A percentile compares a stretch with the other conserved stretches of the same genome.
Conservation (phyloP, 2,113 vertebrate genomes). For the Ptilorrhoa leucosticta region DNA sequence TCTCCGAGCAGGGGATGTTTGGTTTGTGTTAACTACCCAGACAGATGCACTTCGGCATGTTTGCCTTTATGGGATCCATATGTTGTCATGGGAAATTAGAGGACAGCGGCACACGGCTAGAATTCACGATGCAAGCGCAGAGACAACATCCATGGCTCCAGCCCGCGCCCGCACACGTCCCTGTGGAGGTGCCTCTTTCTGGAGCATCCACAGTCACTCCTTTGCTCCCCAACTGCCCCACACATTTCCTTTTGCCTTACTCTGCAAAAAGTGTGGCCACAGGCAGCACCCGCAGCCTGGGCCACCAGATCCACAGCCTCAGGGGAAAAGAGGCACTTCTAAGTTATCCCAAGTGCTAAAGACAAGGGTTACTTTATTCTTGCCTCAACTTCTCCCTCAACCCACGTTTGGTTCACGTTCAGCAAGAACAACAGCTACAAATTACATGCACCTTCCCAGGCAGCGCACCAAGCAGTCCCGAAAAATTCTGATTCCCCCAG, state of each 20-base stretch:
- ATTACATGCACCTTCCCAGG: not conserved
- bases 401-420: slow-evolving; percentile 4
- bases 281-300: not conserved
- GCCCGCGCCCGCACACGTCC: not conserved
- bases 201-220: not conserved
- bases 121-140: not conserved
- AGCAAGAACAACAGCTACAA: slow-evolving; percentile 37
- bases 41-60: slow-evolving; percentile 75
- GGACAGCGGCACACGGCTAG: slow-evolving; percentile 60
- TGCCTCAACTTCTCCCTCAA: slow-evolving; percentile 14
- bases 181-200: not conserved
- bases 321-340: slow-evolving; percentile 11
- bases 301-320: not conserved
- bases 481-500: not conserved
- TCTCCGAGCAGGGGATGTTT: slow-evolving; percentile 61
- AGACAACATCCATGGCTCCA: slow-evolving; percentile 14
- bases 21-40: slow-evolving; percentile 75
- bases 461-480: not conserved
- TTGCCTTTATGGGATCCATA: slow-evolving; percentile 77
- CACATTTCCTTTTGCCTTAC: not conserved
- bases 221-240: slow-evolving; percentile 8
- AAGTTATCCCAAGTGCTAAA: not conserved
- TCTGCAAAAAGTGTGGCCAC: not conserved
- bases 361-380: slow-evolving; percentile 24
- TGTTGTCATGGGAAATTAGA: slow-evolving; percentile 74